Percentiles rank a stretch among this genome's conserved stretches.
These are phyloP conservation scores for Oryzias celebensis DNA, from an alignment of 2,113 vertebrate species.

Conservation along the genomic window DNA sequence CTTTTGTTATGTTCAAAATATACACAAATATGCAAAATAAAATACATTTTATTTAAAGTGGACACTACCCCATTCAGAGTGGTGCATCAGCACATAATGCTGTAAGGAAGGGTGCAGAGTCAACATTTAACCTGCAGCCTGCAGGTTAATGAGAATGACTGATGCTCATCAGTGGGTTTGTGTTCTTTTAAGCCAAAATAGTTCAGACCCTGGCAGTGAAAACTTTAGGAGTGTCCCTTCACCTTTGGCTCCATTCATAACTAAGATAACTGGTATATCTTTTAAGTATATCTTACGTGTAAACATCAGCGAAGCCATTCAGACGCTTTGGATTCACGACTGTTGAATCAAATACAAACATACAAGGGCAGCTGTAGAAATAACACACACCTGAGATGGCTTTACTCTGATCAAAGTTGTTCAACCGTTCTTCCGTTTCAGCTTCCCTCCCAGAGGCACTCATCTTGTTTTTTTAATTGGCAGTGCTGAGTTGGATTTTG, in stretches of 20 bases:
- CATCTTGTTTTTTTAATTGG: slow-evolving; percentile 38
- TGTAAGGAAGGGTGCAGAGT: slow-evolving; percentile 1
- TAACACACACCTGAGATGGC: slow-evolving; percentile 68
- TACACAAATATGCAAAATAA: slow-evolving; percentile 14
- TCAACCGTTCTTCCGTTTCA: slow-evolving; percentile 65
- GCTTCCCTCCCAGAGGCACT: slow-evolving; percentile 60
- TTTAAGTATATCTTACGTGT: slow-evolving; percentile 48
- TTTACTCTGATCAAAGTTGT: slow-evolving; percentile 64
- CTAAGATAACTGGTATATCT: slow-evolving; percentile 33
- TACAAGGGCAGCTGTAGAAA: background rate
- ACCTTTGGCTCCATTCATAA: slow-evolving; percentile 34
- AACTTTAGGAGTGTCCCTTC: background rate
- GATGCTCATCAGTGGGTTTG: slow-evolving; percentile 33
- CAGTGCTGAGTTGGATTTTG: slow-evolving; percentile 57
- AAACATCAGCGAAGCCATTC: slow-evolving; percentile 68
- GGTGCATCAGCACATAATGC: slow-evolving; percentile 11
- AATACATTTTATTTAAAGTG: slow-evolving; percentile 1
- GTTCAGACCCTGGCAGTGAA: slow-evolving; percentile 41
- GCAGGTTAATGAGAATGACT: slow-evolving; percentile 29
- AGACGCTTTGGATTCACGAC: slow-evolving; percentile 62
- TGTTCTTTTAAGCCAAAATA: slow-evolving; percentile 32
- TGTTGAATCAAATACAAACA: slow-evolving; percentile 24
- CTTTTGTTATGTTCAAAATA: slow-evolving; percentile 8
- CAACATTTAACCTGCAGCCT: slow-evolving; percentile 14
- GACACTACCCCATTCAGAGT: background rate